Evolutionary conservation across 2,113 vertebrate species (phyloP), one percentile per base, ranked within the genome.

Genomic region (Boulengeromyrus knoepffleri): DNA sequence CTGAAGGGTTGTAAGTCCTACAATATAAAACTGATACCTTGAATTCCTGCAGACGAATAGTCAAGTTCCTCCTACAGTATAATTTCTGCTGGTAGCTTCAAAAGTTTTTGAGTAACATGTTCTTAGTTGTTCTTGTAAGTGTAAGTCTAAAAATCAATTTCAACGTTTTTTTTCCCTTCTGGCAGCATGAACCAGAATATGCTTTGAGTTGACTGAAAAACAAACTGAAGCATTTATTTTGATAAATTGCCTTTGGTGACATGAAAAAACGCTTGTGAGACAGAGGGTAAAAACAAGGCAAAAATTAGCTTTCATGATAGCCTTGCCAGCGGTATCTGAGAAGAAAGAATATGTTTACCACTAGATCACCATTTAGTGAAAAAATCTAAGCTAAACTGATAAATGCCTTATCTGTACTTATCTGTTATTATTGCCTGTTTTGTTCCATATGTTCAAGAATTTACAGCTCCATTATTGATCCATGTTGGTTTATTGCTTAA

Each of bases 211-310:
- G 56, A 86, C 53, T 27, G 21, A 87, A 19, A 87, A 90, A 50
- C 12, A 39, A 66, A 46, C 19, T 66, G 52, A 21, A 36, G 13
- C 27, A 50, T 24, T 62, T 49, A 39, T 49, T 85, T 87, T 90
- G 85, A 36, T 88, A 85, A 89, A 49, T 24, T 49, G 24, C 42
- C 45, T 88, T 88, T 85, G 2, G 42, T 88, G 66, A 88, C 52
- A 85, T 90, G 74, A 88, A 70, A 84, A 88, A 91, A 36, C 77
- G 53, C n/a, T 47, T 80, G 36, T 4, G 21, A 87, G 90, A 89
- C 62, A 87, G 89, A 91, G 90, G 83, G 89, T 85, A 70, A 91
- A 89, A 89, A 36, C 27, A 45, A 7, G 24, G 62, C 42, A 19
- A 53, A 86, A 91, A 87, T 89, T 74, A 36, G 24, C 47, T 70